A percentile compares a stretch with the other conserved stretches of the same genome.
These are phyloP conservation scores for Tyto alba DNA, from an alignment of 2,113 vertebrate species.

Conservation along the genomic window DNA sequence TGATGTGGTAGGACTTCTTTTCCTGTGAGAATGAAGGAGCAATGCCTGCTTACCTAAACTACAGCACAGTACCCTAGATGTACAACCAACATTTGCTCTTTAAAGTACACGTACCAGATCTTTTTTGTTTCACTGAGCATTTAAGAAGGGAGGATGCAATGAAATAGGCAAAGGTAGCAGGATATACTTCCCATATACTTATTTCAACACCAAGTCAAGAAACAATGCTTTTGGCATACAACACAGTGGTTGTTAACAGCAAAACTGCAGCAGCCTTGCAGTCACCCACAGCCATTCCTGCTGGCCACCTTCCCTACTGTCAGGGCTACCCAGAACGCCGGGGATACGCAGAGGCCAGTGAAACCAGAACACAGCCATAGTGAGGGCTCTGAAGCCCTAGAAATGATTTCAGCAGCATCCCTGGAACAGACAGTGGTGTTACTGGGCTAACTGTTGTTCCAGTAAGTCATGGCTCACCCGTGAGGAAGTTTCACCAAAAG, in stretches of 20 bases:
- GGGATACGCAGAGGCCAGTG: neutral
- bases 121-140: neutral
- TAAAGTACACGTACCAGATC: neutral
- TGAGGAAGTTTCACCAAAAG: neutral
- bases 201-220: neutral
- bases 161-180: neutral
- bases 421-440: neutral
- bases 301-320: rapidly evolving
- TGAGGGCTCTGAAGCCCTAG: neutral
- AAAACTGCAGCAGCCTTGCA: neutral
- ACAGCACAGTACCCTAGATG: rapidly evolving
- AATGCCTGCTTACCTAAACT: neutral
- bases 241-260: neutral
- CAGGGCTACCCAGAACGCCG: neutral
- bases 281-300: rapidly evolving
- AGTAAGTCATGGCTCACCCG: rapidly evolving
- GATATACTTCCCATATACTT: neutral
- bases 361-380: rapidly evolving
- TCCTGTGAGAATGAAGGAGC: neutral
- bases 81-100: neutral
- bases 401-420: neutral
- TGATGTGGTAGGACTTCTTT: neutral
- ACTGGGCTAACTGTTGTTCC: neutral
- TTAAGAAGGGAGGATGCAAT: neutral
- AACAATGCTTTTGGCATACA: rapidly evolving